Evolutionary conservation across 1,140 invertebrate species (phyloP).

Genomic region (Pseudomyrmex gracilis): DNA sequence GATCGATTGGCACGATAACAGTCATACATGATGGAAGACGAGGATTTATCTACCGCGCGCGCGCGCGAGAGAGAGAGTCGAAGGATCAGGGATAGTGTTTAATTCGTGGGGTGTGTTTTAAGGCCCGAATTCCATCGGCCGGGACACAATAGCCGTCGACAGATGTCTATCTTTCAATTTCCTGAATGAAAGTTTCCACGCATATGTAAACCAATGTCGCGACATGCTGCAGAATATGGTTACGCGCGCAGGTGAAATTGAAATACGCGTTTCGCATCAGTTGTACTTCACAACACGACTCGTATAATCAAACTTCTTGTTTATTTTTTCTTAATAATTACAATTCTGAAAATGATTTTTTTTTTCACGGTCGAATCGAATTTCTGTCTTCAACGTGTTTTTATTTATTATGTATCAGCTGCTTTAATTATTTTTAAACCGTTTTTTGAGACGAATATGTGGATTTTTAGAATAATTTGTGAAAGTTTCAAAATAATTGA

Average conservation of each 20-base stretch:
- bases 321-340: no score
- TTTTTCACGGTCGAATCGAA: neutral
- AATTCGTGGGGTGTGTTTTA: constrained; percentile 72
- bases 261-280: constrained; percentile 32
- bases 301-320: neutral
- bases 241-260: constrained; percentile 5
- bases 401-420: neutral
- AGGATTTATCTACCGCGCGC: constrained; percentile 66
- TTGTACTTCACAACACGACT: constrained; percentile 21
- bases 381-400: neutral
- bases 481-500: no score
- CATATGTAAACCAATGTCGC: constrained; percentile 70
- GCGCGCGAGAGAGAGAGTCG: neutral
- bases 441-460: neutral
- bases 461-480: no score
- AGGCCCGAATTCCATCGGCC: constrained; percentile 71
- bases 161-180: constrained; percentile 83
- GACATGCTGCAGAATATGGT: constrained; percentile 9
- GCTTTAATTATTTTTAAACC: constrained; percentile 20
- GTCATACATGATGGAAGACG: constrained; percentile 52
- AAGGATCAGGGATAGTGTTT: constrained; percentile 69
- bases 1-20: constrained; percentile 69
- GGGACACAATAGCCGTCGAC: constrained; percentile 75
- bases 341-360: neutral
- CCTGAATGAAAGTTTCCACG: constrained; percentile 77